phyloP scores from a whole-genome alignment of 2,113 vertebrate genomes.

The Epinephelus lanceolatus region DNA sequence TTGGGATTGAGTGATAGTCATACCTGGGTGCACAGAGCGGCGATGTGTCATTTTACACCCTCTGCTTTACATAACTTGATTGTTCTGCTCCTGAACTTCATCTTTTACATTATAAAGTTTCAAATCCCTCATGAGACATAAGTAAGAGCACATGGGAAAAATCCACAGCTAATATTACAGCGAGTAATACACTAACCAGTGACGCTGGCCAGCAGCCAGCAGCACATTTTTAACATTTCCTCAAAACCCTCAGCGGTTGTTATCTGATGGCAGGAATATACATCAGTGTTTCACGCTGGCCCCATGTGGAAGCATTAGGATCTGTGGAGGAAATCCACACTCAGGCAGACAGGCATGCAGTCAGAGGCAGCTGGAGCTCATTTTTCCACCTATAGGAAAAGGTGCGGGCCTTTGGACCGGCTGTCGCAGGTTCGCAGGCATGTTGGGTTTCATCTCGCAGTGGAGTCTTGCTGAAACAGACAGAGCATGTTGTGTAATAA shows the following conservation, averaged over 20 bases:
- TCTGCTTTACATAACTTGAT: conserved; percentile 40
- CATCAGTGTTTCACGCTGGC: conserved; percentile 58
- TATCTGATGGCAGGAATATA: conserved; percentile 74
- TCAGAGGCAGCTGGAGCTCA: conserved; percentile 59
- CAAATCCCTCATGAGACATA: conserved; percentile 32
- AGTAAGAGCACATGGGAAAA: conserved; percentile 56
- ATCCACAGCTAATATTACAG: conserved; percentile 58
- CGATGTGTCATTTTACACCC: conserved; percentile 25
- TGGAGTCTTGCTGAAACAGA: conserved; percentile 18
- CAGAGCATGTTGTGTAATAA: conserved; percentile 19
- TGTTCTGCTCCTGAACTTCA: conserved; percentile 28
- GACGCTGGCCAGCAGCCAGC: conserved; percentile 52
- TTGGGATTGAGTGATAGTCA: conserved; percentile 21
- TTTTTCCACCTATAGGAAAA: conserved; percentile 39
- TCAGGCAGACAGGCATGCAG: conserved; percentile 58
- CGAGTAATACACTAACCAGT: conserved; percentile 68
- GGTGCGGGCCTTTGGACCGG: conserved; percentile 42
- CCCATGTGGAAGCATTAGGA: conserved; percentile 69
- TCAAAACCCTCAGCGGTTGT: conserved; percentile 65
- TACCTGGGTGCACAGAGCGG: conserved; percentile 8
- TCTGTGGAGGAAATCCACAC: conserved; percentile 73
- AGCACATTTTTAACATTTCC: conserved; percentile 79
- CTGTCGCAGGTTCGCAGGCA: conserved; percentile 46
- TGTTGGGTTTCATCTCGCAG: conserved; percentile 58
- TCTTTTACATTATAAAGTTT: conserved; percentile 54